Evolutionary conservation across 2,888 invertebrate species (phyloP).

Genomic region (Rhopalosiphum nymphaeae): DNA sequence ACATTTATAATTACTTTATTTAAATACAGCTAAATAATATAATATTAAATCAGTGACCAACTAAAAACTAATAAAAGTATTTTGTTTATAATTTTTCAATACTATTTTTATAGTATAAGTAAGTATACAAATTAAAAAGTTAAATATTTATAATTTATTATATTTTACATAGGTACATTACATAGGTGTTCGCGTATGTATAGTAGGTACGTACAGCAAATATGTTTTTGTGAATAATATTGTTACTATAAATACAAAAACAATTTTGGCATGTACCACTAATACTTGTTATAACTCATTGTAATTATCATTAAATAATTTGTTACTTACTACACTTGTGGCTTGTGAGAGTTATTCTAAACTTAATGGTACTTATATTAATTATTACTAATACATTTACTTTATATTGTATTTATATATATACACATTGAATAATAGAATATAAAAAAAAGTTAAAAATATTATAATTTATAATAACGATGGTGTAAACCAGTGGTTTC

Average conservation of each 20-base stretch:
- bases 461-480: not conserved
- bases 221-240: not conserved
- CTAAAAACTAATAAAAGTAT: not conserved
- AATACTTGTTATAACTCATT: slow-evolving; percentile 3
- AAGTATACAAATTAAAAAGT: not conserved
- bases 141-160: not conserved
- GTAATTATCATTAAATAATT: not conserved
- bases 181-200: too few species aligned
- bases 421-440: not conserved
- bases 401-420: not conserved
- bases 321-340: not conserved
- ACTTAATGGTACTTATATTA: not conserved
- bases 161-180: not conserved
- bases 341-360: not conserved
- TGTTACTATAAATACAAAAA: slow-evolving; percentile 24
- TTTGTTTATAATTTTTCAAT: not conserved
- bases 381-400: not conserved
- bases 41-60: not conserved
- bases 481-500: not conserved
- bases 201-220: too few species aligned
- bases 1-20: not conserved
- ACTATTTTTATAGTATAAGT: not conserved
- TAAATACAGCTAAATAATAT: not conserved
- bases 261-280: slow-evolving; percentile 24
- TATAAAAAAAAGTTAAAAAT: not conserved